phyloP scores from a whole-genome alignment of 2,797 vertebrate genomes.

The Platyrinchus mystaceus region DNA sequence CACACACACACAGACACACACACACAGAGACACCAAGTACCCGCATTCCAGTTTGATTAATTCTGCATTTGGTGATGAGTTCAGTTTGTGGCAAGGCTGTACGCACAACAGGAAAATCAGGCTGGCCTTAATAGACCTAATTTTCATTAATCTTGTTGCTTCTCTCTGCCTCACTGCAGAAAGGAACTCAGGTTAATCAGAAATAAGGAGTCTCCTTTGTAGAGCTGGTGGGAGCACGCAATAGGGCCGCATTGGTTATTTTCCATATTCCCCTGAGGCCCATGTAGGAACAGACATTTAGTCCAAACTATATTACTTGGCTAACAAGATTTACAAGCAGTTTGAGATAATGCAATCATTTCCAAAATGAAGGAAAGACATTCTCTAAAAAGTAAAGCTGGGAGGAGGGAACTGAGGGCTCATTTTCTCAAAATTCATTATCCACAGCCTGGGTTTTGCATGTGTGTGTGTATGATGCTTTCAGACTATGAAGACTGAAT shows the following conservation, averaged over 20 bases:
- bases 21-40: not conserved
- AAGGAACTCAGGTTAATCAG: conserved; percentile 25
- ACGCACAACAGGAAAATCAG: not conserved
- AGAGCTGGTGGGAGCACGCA: not conserved
- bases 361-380: conserved; percentile 16
- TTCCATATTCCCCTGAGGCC: conserved; percentile 21
- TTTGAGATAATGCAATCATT: conserved; percentile 40
- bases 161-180: not conserved
- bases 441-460: not conserved
- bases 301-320: conserved; percentile 36
- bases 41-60: not conserved
- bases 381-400: not conserved
- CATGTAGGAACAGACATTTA: conserved; percentile 27
- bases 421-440: conserved; percentile 29
- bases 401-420: not conserved
- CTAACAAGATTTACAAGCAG: conserved; percentile 51
- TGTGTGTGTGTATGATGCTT: not conserved
- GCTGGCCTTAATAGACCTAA: not conserved
- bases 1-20: not conserved
- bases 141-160: conserved; percentile 21
- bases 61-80: not conserved
- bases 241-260: conserved; percentile 18
- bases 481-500: not conserved
- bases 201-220: not conserved
- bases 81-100: not conserved